These are phyloP conservation scores for Lepidostoma basale DNA, from an alignment of 1,140 invertebrate species.

Conservation along the genomic window DNA sequence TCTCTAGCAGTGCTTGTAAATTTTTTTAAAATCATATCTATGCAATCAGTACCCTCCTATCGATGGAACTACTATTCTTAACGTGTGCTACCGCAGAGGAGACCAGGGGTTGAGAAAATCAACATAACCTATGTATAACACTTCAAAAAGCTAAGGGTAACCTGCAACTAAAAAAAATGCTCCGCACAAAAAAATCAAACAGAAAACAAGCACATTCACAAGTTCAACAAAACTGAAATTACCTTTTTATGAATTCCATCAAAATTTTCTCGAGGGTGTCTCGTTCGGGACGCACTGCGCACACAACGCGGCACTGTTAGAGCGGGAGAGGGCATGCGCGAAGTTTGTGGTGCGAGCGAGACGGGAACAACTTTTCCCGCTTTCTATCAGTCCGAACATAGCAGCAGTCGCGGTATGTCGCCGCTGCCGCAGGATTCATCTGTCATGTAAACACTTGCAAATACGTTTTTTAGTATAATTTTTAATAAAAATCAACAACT, in stretches of 20 bases:
- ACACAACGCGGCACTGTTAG: constrained; percentile 37
- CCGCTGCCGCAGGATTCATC: constrained; percentile 4
- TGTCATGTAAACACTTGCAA: constrained; percentile 37
- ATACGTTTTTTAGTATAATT: constrained; percentile 2
- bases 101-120: neutral
- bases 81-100: constrained; percentile 16
- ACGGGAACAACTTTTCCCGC: constrained; percentile 16
- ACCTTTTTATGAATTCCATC: neutral
- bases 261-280: constrained; percentile 5
- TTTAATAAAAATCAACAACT: too few species aligned
- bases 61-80: neutral
- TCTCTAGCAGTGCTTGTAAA: too few species aligned
- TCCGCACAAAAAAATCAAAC: neutral
- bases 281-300: constrained; percentile 5
- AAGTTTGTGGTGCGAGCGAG: neutral
- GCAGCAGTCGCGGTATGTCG: constrained; percentile 14
- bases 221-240: neutral
- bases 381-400: constrained; percentile 32
- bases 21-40: too few species aligned
- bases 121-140: constrained; percentile 15
- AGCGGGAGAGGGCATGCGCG: constrained; percentile 32
- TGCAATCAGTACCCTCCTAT: neutral
- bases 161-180: neutral
- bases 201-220: neutral
- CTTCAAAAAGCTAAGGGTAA: neutral